Evolutionary conservation across 2,113 vertebrate species (phyloP), one percentile per base, ranked within the genome.

Genomic region (Petrocephalus zakoni): DNA sequence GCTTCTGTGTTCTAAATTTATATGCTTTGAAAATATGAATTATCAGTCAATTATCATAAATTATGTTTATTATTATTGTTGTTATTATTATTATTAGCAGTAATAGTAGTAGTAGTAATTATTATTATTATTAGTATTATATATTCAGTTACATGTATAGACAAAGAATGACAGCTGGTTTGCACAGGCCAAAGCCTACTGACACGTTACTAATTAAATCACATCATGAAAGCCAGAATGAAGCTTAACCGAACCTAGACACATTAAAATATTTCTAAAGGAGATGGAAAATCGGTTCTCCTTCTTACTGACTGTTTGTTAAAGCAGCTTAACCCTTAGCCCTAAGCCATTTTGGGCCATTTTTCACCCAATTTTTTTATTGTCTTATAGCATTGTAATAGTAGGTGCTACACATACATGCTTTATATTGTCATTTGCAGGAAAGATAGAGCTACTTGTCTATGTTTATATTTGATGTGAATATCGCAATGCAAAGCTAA

Each of bases 121-220:
- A 64, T 55, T 21, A 64, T 25, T 10, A 51, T 51, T 51, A 10
- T 25, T 25, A n/a, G n/a, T n/a, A 61, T 25, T 64, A 25, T 42
- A 42, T 42, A 42, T 42, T 42, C 42, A 42, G 42, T 42, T 42
- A 42, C 42, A 42, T 42, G 42, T 42, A 42, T n/a, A n/a, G n/a
- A n/a, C n/a, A n/a, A n/a, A n/a, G n/a, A n/a, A n/a, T n/a, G n/a
- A n/a, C n/a, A n/a, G n/a, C n/a, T n/a, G n/a, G n/a, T n/a, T 42
- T 42, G 42, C 42, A 64, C 58, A 29, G 64, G 22, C 56, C 25
- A 87, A 87, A 68, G 58, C 46, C 46, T 22, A 34, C 86, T 89
- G 88, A 89, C 82, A 85, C 68, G 52, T 85, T 56, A 55, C 1
- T 89, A 86, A 72, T 86, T 47, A 89, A 87, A 89, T 42, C 83